Base-by-base conservation (phyloP, 2,888 invertebrate species). In the Ophion slaviceki region DNA sequence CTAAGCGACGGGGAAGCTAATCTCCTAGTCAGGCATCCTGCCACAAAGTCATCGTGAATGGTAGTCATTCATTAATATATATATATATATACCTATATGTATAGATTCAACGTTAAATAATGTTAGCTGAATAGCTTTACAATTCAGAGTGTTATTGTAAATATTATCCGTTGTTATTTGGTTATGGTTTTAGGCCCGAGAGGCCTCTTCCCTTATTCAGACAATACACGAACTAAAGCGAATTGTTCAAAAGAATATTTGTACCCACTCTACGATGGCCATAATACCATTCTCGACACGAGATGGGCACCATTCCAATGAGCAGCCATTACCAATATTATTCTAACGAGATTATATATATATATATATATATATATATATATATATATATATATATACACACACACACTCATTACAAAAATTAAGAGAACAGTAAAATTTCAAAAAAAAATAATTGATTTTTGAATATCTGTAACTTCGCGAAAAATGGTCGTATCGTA, bases 1-100 rank as follows among this genome's bases (percentile, higher is more conserved):
- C 94, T 99, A 88, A 97, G 98, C 78, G 96, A 97, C 92, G 99
- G 99, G 81, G 96, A 96, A 92, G 97, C 98, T 87, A 95, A 95
- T 87, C 94, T 97, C 88, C 94, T 94, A 88, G 94, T 96, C 89
- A 93, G 95, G 88, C 94, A 95, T 88, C 94, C 94, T 89, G 93
- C 93, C 92, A 92, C 91, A 85, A 93, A 93, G 90, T 93, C 93
- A 87, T 92, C 92, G 91, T 93, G 90, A 93, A 92, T 88, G 78
- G 85, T 90, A 91, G 90, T 91, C 89, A 90, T 89, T 89, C 87
- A 83, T 80, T 80, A 40, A 53, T 59, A 40, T 80, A 81, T 81
- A 62, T 68, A 32, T 32, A 32, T 32, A 32, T 71, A 71, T 70
- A 68, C 62, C 47, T 70, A 81, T 32, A 76, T 66, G 28, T 24